Evolutionary conservation across 2,888 invertebrate genomes (phyloP).

Genomic region (Temnothorax ravouxi): DNA sequence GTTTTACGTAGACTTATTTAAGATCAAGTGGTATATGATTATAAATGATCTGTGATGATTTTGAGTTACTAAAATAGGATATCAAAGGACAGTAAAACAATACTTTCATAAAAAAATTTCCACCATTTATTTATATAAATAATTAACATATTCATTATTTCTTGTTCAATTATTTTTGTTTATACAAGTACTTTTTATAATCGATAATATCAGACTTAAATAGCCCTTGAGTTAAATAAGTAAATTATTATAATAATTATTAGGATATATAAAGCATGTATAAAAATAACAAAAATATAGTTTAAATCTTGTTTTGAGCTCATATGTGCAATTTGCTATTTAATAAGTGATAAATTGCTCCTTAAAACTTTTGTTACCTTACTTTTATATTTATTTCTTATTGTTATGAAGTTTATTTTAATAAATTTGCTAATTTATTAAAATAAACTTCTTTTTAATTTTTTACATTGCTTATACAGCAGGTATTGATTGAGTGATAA

Average conservation of each 20-base stretch:
- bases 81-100: neutral
- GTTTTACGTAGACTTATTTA: slow-evolving; percentile 21
- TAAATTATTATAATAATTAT: slow-evolving; percentile 20
- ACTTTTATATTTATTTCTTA: slow-evolving; percentile 37
- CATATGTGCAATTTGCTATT: slow-evolving; percentile 61
- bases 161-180: slow-evolving; percentile 9
- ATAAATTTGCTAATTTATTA: neutral
- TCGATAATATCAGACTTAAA: slow-evolving; percentile 18
- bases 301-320: slow-evolving; percentile 28
- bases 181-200: slow-evolving; percentile 38
- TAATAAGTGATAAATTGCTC: slow-evolving; percentile 31
- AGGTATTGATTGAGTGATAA: neutral
- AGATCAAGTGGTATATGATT: neutral
- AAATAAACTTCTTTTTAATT: slow-evolving; percentile 10
- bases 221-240: slow-evolving; percentile 14
- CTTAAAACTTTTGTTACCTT: slow-evolving; percentile 33
- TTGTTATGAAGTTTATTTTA: slow-evolving; percentile 13
- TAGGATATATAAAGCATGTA: neutral
- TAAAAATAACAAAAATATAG: slow-evolving; percentile 41
- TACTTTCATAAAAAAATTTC: slow-evolving; percentile 9
- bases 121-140: slow-evolving; percentile 42
- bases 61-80: slow-evolving; percentile 31
- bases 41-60: slow-evolving; percentile 37
- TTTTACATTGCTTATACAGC: neutral
- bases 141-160: slow-evolving; percentile 29